Evolutionary conservation across 53 echinoderm and acorn worm genomes (phyloP).

Genomic region (Hippasteria phrygiana): DNA sequence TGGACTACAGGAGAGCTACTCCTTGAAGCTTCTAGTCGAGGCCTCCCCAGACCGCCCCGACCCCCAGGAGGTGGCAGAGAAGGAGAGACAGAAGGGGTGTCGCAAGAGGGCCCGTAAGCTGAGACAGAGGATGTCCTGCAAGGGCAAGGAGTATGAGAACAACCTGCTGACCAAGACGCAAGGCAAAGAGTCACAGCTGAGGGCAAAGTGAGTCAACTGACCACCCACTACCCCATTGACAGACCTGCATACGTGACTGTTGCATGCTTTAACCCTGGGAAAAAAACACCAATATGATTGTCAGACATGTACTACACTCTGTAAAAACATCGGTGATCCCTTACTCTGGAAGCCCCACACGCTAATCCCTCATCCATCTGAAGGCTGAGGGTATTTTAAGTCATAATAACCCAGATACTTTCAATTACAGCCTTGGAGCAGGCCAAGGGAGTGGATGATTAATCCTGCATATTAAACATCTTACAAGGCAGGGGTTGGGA

Average conservation of each 20-base stretch:
- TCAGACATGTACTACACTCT: no score
- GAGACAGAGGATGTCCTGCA: constrained; percentile 89
- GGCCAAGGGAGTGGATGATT: no score
- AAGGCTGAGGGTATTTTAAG: no score
- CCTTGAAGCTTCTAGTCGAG: constrained; percentile 87
- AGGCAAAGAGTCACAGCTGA: constrained; percentile 86
- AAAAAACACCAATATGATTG: no score
- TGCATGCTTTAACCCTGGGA: no score
- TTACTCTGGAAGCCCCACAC: no score
- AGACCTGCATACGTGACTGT: neutral
- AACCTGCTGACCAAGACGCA: constrained; percentile 89
- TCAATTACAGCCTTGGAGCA: no score
- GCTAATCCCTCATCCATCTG: no score
- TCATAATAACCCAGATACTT: no score
- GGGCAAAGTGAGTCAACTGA: constrained; percentile 83
- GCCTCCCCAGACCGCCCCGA: constrained; percentile 86
- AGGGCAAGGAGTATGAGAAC: constrained; percentile 98
- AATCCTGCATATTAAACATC: no score
- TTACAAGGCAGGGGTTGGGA: no score
- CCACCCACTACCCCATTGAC: neutral
- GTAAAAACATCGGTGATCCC: no score
- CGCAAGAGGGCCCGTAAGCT: constrained; percentile 94
- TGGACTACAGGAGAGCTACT: constrained; percentile 79
- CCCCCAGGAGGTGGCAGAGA: constrained; percentile 92
- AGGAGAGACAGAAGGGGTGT: constrained; percentile 88